These are phyloP conservation scores for Lasioglossum leucozonium DNA, from an alignment of 2,888 invertebrate species.

Conservation along the genomic window DNA sequence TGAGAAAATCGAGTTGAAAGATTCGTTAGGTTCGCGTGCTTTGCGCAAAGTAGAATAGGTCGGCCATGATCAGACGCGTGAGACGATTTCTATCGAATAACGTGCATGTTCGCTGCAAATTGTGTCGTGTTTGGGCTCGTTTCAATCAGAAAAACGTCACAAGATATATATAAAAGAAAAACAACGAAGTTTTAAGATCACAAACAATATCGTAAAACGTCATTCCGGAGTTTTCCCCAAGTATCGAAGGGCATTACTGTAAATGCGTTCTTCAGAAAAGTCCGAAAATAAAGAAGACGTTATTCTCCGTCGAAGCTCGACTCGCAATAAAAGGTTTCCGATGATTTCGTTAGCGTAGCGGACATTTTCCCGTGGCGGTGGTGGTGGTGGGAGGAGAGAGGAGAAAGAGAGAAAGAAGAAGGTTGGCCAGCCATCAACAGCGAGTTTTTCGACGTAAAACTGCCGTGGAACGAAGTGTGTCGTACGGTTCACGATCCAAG, in stretches of 20 bases:
- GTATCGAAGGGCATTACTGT: neutral
- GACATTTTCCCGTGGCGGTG: neutral
- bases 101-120: too few relatives aligned
- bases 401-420: too few relatives aligned
- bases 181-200: neutral
- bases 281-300: neutral
- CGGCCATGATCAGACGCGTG: too few relatives aligned
- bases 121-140: too few relatives aligned
- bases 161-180: too few relatives aligned
- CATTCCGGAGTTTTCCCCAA: neutral
- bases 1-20: too few relatives aligned
- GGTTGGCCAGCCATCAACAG: neutral
- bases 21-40: too few relatives aligned
- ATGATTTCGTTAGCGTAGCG: neutral
- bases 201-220: neutral
- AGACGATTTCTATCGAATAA: too few relatives aligned
- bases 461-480: neutral
- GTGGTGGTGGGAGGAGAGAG: too few relatives aligned
- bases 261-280: neutral
- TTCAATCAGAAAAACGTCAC: too few relatives aligned
- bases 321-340: neutral
- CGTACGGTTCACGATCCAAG: neutral
- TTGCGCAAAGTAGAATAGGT: too few relatives aligned
- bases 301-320: neutral
- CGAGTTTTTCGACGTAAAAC: neutral